Percentiles rank a stretch among this genome's conserved stretches.
These are phyloP conservation scores for Colinus virginianus DNA, from an alignment of 2,113 vertebrate genomes.

Conservation along the genomic window DNA sequence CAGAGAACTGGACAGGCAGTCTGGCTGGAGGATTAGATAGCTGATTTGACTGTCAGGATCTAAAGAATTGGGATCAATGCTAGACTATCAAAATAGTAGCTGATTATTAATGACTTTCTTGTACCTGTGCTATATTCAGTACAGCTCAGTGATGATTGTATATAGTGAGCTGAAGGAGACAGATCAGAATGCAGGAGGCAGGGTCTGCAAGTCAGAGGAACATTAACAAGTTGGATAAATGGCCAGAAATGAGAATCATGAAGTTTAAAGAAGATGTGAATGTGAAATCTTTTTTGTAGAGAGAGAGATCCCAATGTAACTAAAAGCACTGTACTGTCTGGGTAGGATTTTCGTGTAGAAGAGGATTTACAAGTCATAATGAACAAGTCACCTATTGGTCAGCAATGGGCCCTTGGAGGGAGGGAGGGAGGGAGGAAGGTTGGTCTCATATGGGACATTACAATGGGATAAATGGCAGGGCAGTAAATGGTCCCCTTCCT, in stretches of 20 bases:
- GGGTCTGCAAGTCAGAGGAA: background rate
- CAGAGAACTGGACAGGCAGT: background rate
- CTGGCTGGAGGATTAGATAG: background rate
- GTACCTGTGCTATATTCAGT: fast-evolving
- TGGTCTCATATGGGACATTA: fast-evolving
- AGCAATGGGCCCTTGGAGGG: fast-evolving
- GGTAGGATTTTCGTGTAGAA: background rate
- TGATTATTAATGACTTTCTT: background rate
- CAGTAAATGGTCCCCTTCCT: background rate
- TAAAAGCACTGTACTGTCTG: background rate
- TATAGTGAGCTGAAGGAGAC: background rate
- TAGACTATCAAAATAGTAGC: background rate
- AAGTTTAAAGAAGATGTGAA: background rate
- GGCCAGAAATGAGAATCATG: background rate
- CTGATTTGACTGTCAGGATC: background rate
- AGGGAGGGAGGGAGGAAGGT: background rate
- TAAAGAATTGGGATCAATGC: too few relatives aligned
- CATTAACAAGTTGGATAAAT: background rate
- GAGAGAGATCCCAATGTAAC: too few relatives aligned
- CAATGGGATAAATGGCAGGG: too few relatives aligned
- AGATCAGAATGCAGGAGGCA: background rate
- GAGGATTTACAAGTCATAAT: background rate
- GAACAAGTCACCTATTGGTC: background rate
- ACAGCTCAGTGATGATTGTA: background rate
- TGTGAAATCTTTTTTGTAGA: background rate